Conservation (phyloP, 2,797 vertebrate genomes). For the Gephyroberyx darwinii region DNA sequence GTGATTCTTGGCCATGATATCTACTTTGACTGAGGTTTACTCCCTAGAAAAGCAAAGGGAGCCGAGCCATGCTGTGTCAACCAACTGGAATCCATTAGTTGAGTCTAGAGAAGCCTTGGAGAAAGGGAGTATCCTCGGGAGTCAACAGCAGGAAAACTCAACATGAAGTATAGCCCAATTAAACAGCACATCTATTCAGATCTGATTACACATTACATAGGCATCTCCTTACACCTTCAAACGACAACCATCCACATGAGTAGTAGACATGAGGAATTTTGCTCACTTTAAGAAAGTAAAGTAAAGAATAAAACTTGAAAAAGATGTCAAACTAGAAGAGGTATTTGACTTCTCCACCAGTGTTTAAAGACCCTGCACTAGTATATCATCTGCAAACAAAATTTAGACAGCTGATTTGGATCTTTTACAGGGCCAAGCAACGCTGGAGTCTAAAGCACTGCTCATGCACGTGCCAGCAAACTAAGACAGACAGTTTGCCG, state of each 20-base stretch:
- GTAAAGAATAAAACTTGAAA: slow-evolving; percentile 50
- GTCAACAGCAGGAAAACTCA: slow-evolving; percentile 54
- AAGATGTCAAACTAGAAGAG: slow-evolving; percentile 40
- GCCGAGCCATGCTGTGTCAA: slow-evolving; percentile 51
- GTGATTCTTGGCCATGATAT: slow-evolving; percentile 31
- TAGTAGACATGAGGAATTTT: slow-evolving; percentile 39
- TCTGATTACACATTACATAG: slow-evolving; percentile 50
- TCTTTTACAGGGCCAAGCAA: slow-evolving; percentile 47
- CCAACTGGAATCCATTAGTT: slow-evolving; percentile 71
- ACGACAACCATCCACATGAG: slow-evolving; percentile 23
- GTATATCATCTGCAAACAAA: slow-evolving; percentile 42
- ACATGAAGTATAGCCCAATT: slow-evolving; percentile 64
- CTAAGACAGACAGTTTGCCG: slow-evolving; percentile 60
- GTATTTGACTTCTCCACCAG: slow-evolving; percentile 21
- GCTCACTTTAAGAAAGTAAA: slow-evolving; percentile 18
- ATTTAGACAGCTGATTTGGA: slow-evolving; percentile 48
- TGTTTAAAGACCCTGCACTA: slow-evolving; percentile 7
- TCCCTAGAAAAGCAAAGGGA: slow-evolving; percentile 52
- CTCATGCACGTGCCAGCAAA: slow-evolving; percentile 48
- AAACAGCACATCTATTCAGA: slow-evolving; percentile 54
- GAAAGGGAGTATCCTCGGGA: slow-evolving; percentile 64
- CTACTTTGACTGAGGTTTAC: slow-evolving; percentile 42
- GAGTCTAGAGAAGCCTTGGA: slow-evolving; percentile 54
- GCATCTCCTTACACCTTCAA: slow-evolving; percentile 39
- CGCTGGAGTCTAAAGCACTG: slow-evolving; percentile 57